Conservation (phyloP, 2,888 invertebrate species). For the Isoperla grammatica region DNA sequence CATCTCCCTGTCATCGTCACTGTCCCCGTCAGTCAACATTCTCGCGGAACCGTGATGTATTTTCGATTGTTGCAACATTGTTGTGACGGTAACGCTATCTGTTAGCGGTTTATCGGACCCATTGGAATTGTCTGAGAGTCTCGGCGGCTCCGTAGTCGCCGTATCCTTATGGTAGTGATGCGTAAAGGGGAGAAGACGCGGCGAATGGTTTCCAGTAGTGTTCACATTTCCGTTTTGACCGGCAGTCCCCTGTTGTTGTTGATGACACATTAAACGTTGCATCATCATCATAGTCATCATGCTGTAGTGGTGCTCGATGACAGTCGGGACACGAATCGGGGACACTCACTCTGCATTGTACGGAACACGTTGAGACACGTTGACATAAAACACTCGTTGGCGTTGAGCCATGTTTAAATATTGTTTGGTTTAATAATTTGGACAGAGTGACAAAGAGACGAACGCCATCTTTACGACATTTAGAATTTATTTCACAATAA, state of each 20-base stretch:
- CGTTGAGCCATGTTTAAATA: too few species aligned
- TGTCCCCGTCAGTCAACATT: not conserved
- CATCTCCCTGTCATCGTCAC: conserved; percentile 17
- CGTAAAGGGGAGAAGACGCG: conserved; percentile 14
- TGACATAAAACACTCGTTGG: too few species aligned
- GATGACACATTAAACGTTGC: conserved; percentile 27
- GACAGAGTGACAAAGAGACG: too few species aligned
- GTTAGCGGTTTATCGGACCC: not conserved
- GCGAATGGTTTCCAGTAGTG: conserved; percentile 5
- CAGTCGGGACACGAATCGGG: too few species aligned
- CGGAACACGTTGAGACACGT: too few species aligned
- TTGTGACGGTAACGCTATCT: not conserved
- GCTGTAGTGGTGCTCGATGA: conserved; percentile 7
- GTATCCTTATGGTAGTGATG: conserved; percentile 13
- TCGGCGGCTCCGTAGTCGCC: not conserved
- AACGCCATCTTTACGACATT: too few species aligned
- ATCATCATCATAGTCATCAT: conserved; percentile 30
- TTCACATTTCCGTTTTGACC: not conserved
- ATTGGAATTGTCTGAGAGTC: not conserved
- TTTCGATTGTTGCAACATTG: not conserved
- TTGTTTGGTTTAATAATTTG: too few species aligned
- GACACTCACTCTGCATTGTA: too few species aligned
- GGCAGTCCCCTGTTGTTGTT: conserved; percentile 9
- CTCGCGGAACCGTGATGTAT: not conserved
- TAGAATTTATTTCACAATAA: too few species aligned